phyloP scores from a whole-genome alignment of 2,113 vertebrate species.

The Pristiophorus japonicus region DNA sequence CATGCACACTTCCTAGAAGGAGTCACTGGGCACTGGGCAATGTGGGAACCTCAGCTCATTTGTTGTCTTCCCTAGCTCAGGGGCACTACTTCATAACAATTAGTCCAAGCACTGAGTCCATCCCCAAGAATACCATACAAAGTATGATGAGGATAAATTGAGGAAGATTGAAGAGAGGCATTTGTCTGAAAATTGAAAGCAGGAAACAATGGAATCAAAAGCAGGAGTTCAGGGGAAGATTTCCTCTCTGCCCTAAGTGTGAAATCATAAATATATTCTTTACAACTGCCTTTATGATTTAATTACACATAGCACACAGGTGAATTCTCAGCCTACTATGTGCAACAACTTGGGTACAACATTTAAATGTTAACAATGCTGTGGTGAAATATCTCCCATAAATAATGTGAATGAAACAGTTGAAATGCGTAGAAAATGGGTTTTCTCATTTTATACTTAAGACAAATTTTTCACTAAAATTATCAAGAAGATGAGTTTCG shows the following conservation, averaged over 20 bases:
- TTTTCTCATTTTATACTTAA: neutral
- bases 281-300: neutral
- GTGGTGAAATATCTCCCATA: neutral
- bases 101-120: neutral
- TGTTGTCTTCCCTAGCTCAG: neutral
- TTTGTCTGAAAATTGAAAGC: neutral
- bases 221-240: neutral
- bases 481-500: neutral
- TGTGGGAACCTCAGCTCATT: neutral
- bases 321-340: neutral
- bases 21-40: neutral
- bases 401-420: neutral
- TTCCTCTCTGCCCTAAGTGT: neutral
- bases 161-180: neutral
- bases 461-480: neutral
- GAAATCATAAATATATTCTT: neutral
- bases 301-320: neutral
- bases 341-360: neutral
- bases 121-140: neutral
- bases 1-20: neutral
- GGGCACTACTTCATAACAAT: neutral
- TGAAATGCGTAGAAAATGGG: neutral
- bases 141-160: neutral
- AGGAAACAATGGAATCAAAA: neutral
- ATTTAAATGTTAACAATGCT: neutral